Evolutionary conservation across 30 jellyfish, hydroid and myxozoan genomes (phyloP).

Genomic region (Pelagia noctiluca): DNA sequence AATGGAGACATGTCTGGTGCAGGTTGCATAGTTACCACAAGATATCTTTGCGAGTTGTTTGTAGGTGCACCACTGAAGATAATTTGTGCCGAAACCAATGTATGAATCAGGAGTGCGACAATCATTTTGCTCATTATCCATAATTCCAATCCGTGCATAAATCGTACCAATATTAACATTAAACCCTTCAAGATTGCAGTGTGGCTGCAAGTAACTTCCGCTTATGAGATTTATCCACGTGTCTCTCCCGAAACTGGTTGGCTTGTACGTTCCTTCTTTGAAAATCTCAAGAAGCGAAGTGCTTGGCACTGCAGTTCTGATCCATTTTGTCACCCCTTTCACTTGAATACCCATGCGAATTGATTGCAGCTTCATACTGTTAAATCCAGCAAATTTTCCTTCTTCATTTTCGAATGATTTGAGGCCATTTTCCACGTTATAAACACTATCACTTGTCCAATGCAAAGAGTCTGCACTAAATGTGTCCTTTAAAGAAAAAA

Average conservation of each 20-base stretch:
- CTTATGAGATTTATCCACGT: slow-evolving; percentile 14
- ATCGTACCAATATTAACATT: slow-evolving; percentile 6
- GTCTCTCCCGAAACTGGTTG: slow-evolving; percentile 14
- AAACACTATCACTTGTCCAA: slow-evolving; percentile 2
- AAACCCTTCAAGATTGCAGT: slow-evolving; percentile 48
- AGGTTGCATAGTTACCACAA: background rate
- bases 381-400: slow-evolving; percentile 39
- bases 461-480: slow-evolving; percentile 3
- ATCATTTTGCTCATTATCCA: background rate
- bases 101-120: background rate
- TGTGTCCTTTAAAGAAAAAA: slow-evolving; percentile 4
- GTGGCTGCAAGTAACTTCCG: slow-evolving; percentile 16
- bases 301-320: background rate
- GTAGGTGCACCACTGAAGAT: background rate
- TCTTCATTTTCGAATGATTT: slow-evolving; percentile 5
- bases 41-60: background rate
- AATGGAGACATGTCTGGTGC: background rate
- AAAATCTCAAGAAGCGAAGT: slow-evolving; percentile 18
- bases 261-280: background rate
- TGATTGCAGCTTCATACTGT: background rate
- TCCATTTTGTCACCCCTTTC: slow-evolving; percentile 6
- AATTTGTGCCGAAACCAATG: background rate
- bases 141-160: slow-evolving; percentile 33
- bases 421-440: slow-evolving; percentile 35
- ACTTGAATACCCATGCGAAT: slow-evolving; percentile 35